These are phyloP conservation scores for Ellobium chinense DNA, from an alignment of 2,888 invertebrate species.

Conservation along the genomic window DNA sequence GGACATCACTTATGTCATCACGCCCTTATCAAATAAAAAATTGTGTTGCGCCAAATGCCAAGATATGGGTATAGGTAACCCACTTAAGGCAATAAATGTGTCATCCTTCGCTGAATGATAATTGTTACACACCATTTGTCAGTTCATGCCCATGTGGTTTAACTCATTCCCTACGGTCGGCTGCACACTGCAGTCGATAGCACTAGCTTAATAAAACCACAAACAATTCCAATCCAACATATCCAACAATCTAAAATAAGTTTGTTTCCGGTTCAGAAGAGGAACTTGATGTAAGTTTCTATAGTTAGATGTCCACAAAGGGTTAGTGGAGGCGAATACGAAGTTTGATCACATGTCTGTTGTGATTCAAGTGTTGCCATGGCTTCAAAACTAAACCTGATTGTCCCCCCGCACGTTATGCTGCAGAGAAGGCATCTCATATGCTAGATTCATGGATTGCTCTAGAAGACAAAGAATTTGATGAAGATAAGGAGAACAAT, in stretches of 20 bases:
- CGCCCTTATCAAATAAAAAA: no score
- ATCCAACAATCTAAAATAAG: not conserved
- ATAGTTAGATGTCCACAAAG: not conserved
- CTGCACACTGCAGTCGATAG: not conserved
- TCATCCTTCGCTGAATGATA: no score
- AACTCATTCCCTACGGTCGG: not conserved
- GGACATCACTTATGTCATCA: no score
- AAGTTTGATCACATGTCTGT: not conserved
- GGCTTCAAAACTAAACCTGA: not conserved
- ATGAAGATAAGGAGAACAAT: not conserved
- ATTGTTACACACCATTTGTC: no score
- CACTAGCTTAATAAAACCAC: not conserved
- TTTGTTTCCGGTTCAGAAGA: not conserved
- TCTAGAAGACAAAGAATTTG: not conserved
- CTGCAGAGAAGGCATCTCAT: not conserved
- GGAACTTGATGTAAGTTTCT: not conserved
- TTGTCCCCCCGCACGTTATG: not conserved
- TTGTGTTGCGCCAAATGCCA: no score
- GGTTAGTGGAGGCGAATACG: not conserved
- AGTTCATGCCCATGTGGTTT: not conserved
- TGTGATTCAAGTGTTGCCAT: not conserved
- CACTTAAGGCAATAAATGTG: no score
- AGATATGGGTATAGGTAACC: no score
- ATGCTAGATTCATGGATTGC: not conserved
- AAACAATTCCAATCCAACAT: not conserved